phyloP scores from a whole-genome alignment of 2,113 vertebrate genomes.

The Sinocyclocheilus anophthalmus region DNA sequence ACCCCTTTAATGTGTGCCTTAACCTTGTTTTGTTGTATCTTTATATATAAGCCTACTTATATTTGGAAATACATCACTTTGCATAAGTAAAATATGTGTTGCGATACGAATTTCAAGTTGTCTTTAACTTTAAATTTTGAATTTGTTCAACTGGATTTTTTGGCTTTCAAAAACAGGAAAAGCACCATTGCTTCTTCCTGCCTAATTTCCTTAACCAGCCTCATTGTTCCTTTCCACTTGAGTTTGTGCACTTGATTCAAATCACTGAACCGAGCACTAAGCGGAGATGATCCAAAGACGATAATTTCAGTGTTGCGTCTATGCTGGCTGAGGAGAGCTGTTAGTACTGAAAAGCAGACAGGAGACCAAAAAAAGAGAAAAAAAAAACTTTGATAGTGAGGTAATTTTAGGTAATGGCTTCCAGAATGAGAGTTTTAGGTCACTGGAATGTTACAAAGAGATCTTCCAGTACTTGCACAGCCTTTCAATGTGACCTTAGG shows the following conservation, averaged over 20 bases:
- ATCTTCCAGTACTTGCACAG: conserved; percentile 48
- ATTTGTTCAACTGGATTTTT: conserved; percentile 7
- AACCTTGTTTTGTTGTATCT: background rate
- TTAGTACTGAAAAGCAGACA: conserved; percentile 33
- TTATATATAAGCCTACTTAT: background rate
- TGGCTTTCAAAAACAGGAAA: conserved; percentile 27
- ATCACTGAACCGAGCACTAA: background rate
- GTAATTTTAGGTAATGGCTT: conserved; percentile 70
- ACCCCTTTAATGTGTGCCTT: background rate
- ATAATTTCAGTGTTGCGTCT: conserved; percentile 41
- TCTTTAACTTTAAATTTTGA: background rate
- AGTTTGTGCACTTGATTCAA: conserved; percentile 30
- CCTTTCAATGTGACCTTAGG: conserved; percentile 39
- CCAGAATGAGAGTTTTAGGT: conserved; percentile 64
- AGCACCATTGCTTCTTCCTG: conserved; percentile 7
- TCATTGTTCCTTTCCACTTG: conserved; percentile 1
- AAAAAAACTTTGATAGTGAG: conserved; percentile 61
- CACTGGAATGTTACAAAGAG: conserved; percentile 60
- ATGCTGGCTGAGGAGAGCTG: conserved; percentile 9
- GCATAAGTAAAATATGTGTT: background rate
- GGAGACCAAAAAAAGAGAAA: background rate
- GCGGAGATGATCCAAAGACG: conserved; percentile 7
- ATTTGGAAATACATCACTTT: conserved; percentile 1
- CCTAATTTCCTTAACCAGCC: conserved; percentile 17
- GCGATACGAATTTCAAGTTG: background rate